phyloP scores from a whole-genome alignment of 2,797 vertebrate species.

The Mormyrus hasselquistii region DNA sequence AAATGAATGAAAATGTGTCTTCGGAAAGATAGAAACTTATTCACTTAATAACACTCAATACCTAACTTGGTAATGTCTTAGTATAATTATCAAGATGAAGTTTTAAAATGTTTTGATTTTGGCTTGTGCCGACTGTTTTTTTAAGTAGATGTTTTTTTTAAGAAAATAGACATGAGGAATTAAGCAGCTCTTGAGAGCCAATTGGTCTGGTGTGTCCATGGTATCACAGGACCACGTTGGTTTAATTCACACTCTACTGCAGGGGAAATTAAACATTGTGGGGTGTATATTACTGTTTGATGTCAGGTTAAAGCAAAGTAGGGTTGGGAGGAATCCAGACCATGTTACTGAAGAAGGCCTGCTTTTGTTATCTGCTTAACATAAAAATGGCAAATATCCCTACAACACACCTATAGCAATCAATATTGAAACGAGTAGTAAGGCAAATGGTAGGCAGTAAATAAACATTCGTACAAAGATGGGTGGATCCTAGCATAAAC shows the following conservation, averaged over 20 bases:
- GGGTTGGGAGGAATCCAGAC: background rate
- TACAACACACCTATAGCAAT: background rate
- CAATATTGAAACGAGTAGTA: background rate
- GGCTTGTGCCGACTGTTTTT: background rate
- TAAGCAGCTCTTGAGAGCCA: background rate
- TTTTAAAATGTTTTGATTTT: background rate
- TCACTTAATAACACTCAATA: background rate
- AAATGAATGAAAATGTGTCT: conserved; percentile 1
- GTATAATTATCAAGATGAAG: background rate
- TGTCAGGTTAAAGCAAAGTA: background rate
- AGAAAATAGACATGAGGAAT: background rate
- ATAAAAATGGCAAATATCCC: conserved; percentile 2
- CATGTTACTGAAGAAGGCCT: background rate
- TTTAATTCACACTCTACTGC: background rate
- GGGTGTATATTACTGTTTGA: background rate
- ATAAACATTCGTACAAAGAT: conserved; percentile 9
- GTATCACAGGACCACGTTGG: background rate
- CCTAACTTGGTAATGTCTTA: background rate
- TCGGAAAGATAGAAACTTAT: background rate
- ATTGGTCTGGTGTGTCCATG: background rate
- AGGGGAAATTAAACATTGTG: background rate
- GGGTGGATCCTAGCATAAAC: background rate
- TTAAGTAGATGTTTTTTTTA: background rate
- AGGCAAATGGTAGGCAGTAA: conserved; percentile 6
- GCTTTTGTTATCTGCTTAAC: background rate